phyloP scores from a whole-genome alignment of 2,888 invertebrate genomes.

The Phyllotreta cruciferae region DNA sequence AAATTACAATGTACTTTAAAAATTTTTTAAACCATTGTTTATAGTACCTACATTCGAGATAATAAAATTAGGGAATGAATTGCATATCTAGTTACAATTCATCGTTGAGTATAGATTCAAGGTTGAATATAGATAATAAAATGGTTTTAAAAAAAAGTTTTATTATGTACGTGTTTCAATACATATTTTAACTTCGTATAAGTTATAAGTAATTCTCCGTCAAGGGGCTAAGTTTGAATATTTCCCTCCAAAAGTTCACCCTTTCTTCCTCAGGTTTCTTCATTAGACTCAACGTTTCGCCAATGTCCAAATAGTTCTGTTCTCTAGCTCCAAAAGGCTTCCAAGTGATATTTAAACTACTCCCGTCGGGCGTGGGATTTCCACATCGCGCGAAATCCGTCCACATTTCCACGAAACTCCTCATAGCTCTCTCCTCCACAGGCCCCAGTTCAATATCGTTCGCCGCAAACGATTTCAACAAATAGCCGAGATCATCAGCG shows the following conservation, averaged over 20 bases:
- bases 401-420: constrained; percentile 47
- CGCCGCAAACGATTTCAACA: constrained; percentile 36
- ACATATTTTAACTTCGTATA: too few species aligned
- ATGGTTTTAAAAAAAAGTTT: too few species aligned
- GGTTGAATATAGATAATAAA: too few species aligned
- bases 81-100: too few species aligned
- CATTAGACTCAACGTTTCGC: constrained; percentile 40
- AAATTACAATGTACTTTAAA: too few species aligned
- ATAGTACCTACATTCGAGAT: too few species aligned
- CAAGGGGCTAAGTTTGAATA: background rate
- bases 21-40: too few species aligned
- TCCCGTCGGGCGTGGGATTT: constrained; percentile 41
- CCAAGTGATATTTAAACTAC: constrained; percentile 41
- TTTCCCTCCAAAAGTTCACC: constrained; percentile 48
- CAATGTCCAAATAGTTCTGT: constrained; percentile 50
- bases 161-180: too few species aligned
- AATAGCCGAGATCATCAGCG: constrained; percentile 45
- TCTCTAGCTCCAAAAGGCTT: constrained; percentile 40
- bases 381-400: constrained; percentile 49
- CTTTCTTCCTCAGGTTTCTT: constrained; percentile 47
- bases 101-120: too few species aligned
- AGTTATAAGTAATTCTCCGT: background rate
- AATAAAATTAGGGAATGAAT: too few species aligned
- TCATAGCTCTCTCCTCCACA: constrained; percentile 37
- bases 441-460: constrained; percentile 25